Evolutionary conservation across 30 jellyfish, hydroid and myxozoan genomes (phyloP).

Genomic region (Chrysaora quinquecirrha): DNA sequence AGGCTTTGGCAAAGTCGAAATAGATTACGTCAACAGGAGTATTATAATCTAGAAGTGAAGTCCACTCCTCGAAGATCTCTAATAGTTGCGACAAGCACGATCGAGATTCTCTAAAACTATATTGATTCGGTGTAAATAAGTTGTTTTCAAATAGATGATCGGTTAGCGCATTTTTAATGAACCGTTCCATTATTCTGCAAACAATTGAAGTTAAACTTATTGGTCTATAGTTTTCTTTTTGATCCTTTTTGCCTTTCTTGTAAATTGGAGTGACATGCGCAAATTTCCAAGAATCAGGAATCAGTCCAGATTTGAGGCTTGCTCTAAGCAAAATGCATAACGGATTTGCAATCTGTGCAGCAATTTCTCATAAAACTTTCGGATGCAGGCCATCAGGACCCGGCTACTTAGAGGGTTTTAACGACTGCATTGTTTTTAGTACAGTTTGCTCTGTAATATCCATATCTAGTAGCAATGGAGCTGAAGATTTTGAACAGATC

Average conservation of each 20-base stretch:
- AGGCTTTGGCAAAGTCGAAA: too few species aligned
- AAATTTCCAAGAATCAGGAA: neutral
- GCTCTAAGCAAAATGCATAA: neutral
- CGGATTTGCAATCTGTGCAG: neutral
- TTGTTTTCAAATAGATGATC: neutral
- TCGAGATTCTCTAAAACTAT: slow-evolving; percentile 9
- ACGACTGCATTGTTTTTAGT: neutral
- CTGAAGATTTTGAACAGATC: too few species aligned
- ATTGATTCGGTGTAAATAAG: neutral
- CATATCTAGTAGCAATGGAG: too few species aligned
- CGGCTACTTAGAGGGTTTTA: neutral
- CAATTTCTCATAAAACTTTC: neutral
- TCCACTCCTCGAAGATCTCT: slow-evolving; percentile 16
- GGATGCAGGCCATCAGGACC: neutral
- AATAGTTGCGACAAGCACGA: slow-evolving; percentile 28
- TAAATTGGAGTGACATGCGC: neutral
- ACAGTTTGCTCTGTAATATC: neutral
- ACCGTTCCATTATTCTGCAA: neutral
- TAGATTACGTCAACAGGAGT: neutral
- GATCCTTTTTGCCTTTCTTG: neutral
- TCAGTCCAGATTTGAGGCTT: neutral
- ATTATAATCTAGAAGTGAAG: neutral
- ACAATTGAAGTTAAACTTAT: slow-evolving; percentile 13
- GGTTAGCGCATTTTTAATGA: neutral
- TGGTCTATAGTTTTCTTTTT: slow-evolving; percentile 14